Percentiles rank a stretch among this genome's conserved stretches.
phyloP scores from a whole-genome alignment of 1,140 invertebrate genomes.

The Oryctes rhinoceros region DNA sequence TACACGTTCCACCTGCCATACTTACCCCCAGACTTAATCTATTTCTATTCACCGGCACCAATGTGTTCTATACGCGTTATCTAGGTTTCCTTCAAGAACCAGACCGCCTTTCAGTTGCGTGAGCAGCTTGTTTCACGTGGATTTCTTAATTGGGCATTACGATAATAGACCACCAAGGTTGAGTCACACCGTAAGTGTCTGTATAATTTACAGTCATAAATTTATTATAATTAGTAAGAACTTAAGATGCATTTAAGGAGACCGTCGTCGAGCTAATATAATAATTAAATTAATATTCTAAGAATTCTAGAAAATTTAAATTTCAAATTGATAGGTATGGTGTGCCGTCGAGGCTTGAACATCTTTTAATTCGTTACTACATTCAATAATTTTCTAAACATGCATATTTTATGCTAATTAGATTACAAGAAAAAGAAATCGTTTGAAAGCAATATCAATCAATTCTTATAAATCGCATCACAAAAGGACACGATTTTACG shows the following conservation, averaged over 20 bases:
- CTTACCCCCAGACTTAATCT: background rate
- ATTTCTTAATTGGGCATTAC: slow-evolving; percentile 30
- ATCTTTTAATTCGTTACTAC: too few relatives aligned
- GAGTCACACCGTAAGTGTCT: slow-evolving; percentile 13
- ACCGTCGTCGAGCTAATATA: background rate
- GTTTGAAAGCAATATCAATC: too few relatives aligned
- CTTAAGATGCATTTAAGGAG: background rate
- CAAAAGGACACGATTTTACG: too few relatives aligned
- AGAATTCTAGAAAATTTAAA: too few relatives aligned
- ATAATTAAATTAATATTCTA: too few relatives aligned
- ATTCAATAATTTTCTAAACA: too few relatives aligned
- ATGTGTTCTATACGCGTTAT: background rate
- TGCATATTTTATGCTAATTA: too few relatives aligned
- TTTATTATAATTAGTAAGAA: background rate
- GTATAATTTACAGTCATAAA: background rate
- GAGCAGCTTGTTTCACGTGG: slow-evolving; percentile 12
- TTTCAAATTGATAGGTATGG: too few relatives aligned
- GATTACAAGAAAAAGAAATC: too few relatives aligned
- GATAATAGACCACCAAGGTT: slow-evolving; percentile 27
- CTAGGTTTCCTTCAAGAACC: slow-evolving; percentile 3
- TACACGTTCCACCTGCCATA: background rate
- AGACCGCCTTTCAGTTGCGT: slow-evolving; percentile 13
- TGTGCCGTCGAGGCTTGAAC: too few relatives aligned
- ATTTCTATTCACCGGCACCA: background rate
- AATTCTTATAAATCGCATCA: too few relatives aligned